These are phyloP conservation scores for Hermetia illucens DNA, from an alignment of 1,140 invertebrate species.

Conservation along the genomic window DNA sequence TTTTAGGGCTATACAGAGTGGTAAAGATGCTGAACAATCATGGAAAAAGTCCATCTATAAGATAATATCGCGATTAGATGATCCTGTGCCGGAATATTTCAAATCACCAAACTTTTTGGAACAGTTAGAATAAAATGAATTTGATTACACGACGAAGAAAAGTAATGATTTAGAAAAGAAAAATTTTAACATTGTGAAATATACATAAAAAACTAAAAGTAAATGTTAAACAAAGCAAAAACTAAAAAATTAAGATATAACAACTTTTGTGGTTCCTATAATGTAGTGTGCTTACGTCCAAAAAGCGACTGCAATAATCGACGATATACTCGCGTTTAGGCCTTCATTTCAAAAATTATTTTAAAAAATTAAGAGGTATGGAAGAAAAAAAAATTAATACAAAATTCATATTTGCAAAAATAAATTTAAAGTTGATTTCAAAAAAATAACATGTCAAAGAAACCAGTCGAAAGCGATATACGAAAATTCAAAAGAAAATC, in stretches of 20 bases:
- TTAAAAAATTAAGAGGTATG: slow-evolving; percentile 4
- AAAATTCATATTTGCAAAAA: background rate
- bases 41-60: slow-evolving; percentile 99
- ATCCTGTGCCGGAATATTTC: slow-evolving; percentile 98
- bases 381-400: background rate
- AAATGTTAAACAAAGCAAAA: slow-evolving; percentile 15
- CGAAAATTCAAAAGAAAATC: too few species aligned
- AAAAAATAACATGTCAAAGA: too few species aligned
- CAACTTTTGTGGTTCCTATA: slow-evolving; percentile 4
- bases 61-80: slow-evolving; percentile 96
- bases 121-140: slow-evolving; percentile 73
- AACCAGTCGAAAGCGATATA: too few species aligned
- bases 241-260: slow-evolving; percentile 7
- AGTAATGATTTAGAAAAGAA: slow-evolving; percentile 1
- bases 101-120: slow-evolving; percentile 98
- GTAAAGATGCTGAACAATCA: slow-evolving; percentile 93
- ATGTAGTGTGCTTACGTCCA: slow-evolving; percentile 6
- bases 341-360: slow-evolving; percentile 37
- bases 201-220: background rate
- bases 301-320: slow-evolving; percentile 14
- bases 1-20: slow-evolving; percentile 91
- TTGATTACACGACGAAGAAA: slow-evolving; percentile 17
- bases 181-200: background rate
- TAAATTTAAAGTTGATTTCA: too few species aligned
- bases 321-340: slow-evolving; percentile 40